phyloP scores from a whole-genome alignment of 2,797 vertebrate species.

The Antrozous pallidus region DNA sequence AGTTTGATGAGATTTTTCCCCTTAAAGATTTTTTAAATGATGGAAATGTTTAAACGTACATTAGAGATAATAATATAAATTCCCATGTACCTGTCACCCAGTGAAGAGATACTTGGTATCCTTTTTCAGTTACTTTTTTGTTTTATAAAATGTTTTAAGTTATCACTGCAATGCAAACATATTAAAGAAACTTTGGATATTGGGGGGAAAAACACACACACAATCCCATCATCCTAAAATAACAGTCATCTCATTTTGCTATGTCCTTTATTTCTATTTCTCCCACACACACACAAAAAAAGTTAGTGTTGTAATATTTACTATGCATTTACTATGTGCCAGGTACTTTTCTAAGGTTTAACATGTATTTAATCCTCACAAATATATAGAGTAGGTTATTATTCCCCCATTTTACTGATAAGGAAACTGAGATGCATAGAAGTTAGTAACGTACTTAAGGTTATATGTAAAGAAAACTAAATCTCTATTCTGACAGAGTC shows the following conservation, averaged over 20 bases:
- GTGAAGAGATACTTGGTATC: not conserved
- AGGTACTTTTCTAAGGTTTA: not conserved
- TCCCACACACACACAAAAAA: not conserved
- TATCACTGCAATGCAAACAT: not conserved
- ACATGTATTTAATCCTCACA: not conserved
- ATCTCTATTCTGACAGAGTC: not conserved
- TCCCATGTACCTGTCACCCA: not conserved
- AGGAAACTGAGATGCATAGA: not conserved
- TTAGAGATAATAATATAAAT: not conserved
- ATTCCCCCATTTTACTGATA: not conserved
- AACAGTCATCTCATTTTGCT: not conserved
- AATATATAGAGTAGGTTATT: not conserved
- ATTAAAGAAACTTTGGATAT: conserved; percentile 1
- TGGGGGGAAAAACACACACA: not conserved
- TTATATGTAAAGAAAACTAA: conserved; percentile 13
- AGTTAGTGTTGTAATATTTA: not conserved
- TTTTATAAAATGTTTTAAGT: not conserved
- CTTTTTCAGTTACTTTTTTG: not conserved
- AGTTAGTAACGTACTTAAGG: not conserved
- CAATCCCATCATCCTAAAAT: not conserved
- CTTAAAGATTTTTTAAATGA: not conserved
- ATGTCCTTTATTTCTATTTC: not conserved
- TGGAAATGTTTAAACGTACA: not conserved
- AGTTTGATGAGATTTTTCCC: not conserved
- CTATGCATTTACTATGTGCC: not conserved